Evolutionary conservation across 2,888 invertebrate species (phyloP).

Genomic region (Abrostola tripartita): DNA sequence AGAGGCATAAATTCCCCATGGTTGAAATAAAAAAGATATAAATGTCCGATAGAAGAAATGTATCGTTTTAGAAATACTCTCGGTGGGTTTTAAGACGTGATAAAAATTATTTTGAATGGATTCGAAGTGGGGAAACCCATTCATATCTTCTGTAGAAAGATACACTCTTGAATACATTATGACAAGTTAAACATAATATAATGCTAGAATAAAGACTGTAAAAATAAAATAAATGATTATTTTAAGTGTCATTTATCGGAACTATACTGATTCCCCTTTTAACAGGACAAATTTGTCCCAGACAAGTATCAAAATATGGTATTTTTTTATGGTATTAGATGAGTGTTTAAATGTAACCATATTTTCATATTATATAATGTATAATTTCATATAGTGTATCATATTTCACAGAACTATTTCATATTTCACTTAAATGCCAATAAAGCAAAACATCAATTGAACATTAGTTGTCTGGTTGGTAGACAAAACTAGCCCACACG

Average conservation of each 20-base stretch:
- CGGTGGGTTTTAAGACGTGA: conserved; percentile 44
- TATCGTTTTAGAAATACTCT: conserved; percentile 48
- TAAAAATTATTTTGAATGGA: conserved; percentile 54
- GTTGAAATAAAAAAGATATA: conserved; percentile 56
- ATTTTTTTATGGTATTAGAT: not conserved
- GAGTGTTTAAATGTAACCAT: too few relatives aligned
- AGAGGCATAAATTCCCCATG: conserved; percentile 66
- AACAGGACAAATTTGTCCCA: not conserved
- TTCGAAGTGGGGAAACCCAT: conserved; percentile 36
- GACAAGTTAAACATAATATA: conserved; percentile 22
- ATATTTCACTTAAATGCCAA: not conserved
- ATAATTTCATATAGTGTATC: too few relatives aligned
- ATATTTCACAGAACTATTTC: not conserved
- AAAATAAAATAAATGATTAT: conserved; percentile 29
- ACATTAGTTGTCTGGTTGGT: conserved; percentile 25
- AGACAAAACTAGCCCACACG: conserved; percentile 65
- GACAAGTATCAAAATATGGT: not conserved
- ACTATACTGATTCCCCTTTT: not conserved
- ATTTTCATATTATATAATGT: too few relatives aligned
- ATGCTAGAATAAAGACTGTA: conserved; percentile 27
- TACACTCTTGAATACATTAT: conserved; percentile 41
- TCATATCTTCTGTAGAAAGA: conserved; percentile 35
- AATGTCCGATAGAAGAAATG: conserved; percentile 48
- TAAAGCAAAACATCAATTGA: conserved; percentile 16
- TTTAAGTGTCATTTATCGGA: conserved; percentile 25